Conservation (phyloP, 2,113 vertebrate species). For the Stomatorhinus ivindoensis region DNA sequence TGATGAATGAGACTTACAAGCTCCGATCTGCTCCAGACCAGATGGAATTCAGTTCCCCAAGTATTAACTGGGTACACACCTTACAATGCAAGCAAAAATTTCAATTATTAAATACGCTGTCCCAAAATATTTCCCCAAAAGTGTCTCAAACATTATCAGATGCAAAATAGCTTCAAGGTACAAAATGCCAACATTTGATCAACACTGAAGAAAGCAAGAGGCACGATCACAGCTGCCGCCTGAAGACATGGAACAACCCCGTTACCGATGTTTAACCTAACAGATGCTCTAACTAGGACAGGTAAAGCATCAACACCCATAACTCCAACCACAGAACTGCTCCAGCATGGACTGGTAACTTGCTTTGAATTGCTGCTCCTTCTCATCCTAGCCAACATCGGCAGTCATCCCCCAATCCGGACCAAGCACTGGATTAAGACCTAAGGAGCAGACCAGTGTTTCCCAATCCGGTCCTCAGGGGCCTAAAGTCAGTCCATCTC, state of each 20-base stretch:
- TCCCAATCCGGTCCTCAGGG: not conserved
- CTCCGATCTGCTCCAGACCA: not conserved
- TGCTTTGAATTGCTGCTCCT: not conserved
- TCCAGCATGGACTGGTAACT: not conserved
- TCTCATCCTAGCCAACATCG: not conserved
- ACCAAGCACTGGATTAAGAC: no score
- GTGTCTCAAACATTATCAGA: not conserved
- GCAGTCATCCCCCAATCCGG: not conserved
- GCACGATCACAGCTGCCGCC: not conserved
- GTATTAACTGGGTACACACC: not conserved
- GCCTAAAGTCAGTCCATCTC: not conserved
- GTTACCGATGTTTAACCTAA: not conserved
- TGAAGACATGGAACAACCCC: not conserved
- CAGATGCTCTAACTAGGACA: not conserved
- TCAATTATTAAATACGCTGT: not conserved
- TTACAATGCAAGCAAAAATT: not conserved
- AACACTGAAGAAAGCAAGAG: not conserved
- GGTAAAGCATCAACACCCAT: not conserved
- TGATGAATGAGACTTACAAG: not conserved
- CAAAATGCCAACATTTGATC: not conserved
- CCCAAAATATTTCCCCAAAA: not conserved
- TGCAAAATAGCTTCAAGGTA: not conserved
- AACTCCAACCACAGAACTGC: not conserved
- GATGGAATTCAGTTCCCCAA: not conserved
- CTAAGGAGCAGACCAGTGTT: not conserved